phyloP scores from a whole-genome alignment of 2,113 vertebrate species.

The Channa argus region DNA sequence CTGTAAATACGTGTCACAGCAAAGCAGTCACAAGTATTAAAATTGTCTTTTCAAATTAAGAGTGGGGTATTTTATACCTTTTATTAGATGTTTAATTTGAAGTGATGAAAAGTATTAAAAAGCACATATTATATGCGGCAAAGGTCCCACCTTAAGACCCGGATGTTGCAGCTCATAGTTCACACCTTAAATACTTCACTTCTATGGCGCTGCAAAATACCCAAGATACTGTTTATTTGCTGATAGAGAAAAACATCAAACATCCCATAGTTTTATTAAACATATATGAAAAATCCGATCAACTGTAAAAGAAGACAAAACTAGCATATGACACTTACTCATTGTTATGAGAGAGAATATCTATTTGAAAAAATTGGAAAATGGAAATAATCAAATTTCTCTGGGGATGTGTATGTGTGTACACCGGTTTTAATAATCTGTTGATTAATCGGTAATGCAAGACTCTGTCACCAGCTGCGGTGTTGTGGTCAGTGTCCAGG shows the following conservation, averaged over 20 bases:
- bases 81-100: neutral
- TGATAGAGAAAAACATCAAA: too few relatives aligned
- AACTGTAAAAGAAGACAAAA: neutral
- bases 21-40: neutral
- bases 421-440: neutral
- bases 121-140: neutral
- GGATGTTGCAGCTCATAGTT: neutral
- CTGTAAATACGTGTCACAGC: neutral
- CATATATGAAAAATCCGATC: neutral
- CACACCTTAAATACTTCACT: neutral
- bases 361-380: too few relatives aligned
- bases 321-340: too few relatives aligned
- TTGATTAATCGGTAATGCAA: neutral
- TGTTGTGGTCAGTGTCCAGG: neutral
- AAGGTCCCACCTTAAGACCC: neutral
- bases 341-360: too few relatives aligned
- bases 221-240: neutral
- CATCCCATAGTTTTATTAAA: too few relatives aligned
- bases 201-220: neutral
- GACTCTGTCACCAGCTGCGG: slow-evolving; percentile 1
- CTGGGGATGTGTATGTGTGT: too few relatives aligned
- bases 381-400: too few relatives aligned
- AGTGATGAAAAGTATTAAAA: neutral
- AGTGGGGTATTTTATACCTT: neutral
- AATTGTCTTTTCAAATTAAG: neutral